Evolutionary conservation across 2,113 vertebrate genomes (phyloP).

Genomic region (Mirza zaza): DNA sequence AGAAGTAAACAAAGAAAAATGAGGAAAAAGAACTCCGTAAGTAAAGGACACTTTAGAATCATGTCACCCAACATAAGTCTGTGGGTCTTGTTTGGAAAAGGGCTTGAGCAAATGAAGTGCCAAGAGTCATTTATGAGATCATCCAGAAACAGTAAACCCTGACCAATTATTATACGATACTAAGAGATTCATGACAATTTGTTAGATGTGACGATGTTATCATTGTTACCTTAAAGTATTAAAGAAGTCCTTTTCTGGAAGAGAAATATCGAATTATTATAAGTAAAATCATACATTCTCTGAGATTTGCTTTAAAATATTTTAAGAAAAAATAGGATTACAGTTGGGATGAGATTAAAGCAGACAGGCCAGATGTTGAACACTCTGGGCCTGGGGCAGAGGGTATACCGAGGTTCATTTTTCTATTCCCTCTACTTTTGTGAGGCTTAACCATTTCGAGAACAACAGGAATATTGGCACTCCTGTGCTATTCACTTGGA

Average conservation of each 20-base stretch:
- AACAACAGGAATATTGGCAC: too few relatives aligned
- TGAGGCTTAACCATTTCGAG: neutral
- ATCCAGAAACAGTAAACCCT: too few relatives aligned
- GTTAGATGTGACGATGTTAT: neutral
- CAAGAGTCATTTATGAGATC: neutral
- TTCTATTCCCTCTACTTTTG: neutral
- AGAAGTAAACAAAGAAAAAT: accelerated
- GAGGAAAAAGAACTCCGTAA: accelerated
- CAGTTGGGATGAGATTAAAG: too few relatives aligned
- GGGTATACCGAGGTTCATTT: accelerated
- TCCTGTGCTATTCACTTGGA: too few relatives aligned
- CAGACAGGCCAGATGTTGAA: neutral
- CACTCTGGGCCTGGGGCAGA: neutral
- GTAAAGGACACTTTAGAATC: neutral
- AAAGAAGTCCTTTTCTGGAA: neutral
- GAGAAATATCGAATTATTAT: neutral
- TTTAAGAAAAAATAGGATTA: neutral
- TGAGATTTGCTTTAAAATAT: neutral
- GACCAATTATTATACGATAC: accelerated
- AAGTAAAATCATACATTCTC: accelerated
- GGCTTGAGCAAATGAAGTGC: too few relatives aligned
- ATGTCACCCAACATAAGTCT: neutral
- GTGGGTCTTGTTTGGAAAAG: too few relatives aligned
- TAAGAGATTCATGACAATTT: accelerated
- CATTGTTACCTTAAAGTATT: too few relatives aligned